A percentile compares a stretch with the other conserved stretches of the same genome.
phyloP scores from a whole-genome alignment of 2,888 invertebrate genomes.

The Alloscopus bannaensis region DNA sequence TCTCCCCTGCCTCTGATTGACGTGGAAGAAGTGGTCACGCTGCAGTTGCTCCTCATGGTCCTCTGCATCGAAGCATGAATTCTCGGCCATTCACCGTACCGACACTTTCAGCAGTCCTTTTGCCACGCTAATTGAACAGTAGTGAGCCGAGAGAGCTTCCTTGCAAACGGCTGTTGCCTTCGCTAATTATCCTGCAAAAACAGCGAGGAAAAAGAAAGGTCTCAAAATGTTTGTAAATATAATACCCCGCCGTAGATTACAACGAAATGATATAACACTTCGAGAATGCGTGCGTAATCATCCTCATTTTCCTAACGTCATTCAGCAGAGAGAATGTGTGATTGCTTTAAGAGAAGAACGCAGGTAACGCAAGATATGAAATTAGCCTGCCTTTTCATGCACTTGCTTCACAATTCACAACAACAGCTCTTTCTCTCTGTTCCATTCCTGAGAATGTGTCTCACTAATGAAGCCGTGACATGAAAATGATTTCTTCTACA shows the following conservation, averaged over 20 bases:
- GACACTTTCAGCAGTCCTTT: slow-evolving; percentile 58
- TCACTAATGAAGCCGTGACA: slow-evolving; percentile 32
- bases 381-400: not conserved
- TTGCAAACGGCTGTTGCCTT: slow-evolving; percentile 43
- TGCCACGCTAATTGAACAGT: slow-evolving; percentile 58
- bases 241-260: not conserved
- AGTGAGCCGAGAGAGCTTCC: slow-evolving; percentile 41
- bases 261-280: slow-evolving; percentile 38
- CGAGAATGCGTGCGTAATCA: slow-evolving; percentile 49
- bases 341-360: not conserved
- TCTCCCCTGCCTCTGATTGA: slow-evolving; percentile 23
- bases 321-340: not conserved
- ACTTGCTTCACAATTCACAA: not conserved
- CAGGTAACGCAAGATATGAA: no score
- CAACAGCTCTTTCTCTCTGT: no score
- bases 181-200: slow-evolving; percentile 57
- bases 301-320: not conserved
- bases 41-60: slow-evolving; percentile 71
- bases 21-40: slow-evolving; percentile 61
- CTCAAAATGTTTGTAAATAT: slow-evolving; percentile 25
- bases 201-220: slow-evolving; percentile 25
- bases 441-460: not conserved
- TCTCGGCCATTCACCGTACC: slow-evolving; percentile 72
- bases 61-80: slow-evolving; percentile 67
- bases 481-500: no score